phyloP scores from a whole-genome alignment of 2,888 invertebrate genomes.

The Ptychoptera contaminata region DNA sequence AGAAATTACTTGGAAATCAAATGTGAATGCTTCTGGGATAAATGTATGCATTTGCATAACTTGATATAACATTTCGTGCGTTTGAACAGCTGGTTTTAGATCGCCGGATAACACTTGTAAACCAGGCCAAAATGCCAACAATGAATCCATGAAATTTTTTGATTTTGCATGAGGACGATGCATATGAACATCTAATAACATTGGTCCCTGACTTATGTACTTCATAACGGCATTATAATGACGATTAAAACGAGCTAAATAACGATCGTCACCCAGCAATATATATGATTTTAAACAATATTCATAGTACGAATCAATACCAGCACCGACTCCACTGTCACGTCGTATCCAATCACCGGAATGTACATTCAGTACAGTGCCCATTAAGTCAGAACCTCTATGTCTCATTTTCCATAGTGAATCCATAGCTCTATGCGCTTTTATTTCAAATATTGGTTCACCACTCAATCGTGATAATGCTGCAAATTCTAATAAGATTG shows the following conservation, averaged over 20 bases:
- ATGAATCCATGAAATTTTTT: constrained; percentile 92
- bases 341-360: constrained; percentile 95
- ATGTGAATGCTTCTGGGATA: constrained; percentile 96
- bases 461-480: constrained; percentile 86
- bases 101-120: constrained; percentile 82
- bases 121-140: constrained; percentile 97
- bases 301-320: constrained; percentile 98
- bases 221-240: constrained; percentile 96
- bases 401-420: constrained; percentile 90
- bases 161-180: constrained; percentile 88
- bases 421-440: constrained; percentile 93
- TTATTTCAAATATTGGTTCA: constrained; percentile 82
- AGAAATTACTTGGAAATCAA: constrained; percentile 65
- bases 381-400: constrained; percentile 80
- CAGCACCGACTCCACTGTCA: constrained; percentile 97
- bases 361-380: constrained; percentile 93
- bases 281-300: constrained; percentile 97
- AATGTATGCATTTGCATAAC: constrained; percentile 96
- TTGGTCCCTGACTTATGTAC: constrained; percentile 89
- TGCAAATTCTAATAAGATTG: constrained; percentile 95
- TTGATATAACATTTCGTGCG: constrained; percentile 97
- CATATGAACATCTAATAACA: constrained; percentile 92
- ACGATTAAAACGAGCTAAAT: constrained; percentile 83
- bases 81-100: constrained; percentile 93
- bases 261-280: constrained; percentile 82